These are phyloP conservation scores for Lysandra coridon DNA, from an alignment of 2,888 invertebrate species.

Conservation along the genomic window DNA sequence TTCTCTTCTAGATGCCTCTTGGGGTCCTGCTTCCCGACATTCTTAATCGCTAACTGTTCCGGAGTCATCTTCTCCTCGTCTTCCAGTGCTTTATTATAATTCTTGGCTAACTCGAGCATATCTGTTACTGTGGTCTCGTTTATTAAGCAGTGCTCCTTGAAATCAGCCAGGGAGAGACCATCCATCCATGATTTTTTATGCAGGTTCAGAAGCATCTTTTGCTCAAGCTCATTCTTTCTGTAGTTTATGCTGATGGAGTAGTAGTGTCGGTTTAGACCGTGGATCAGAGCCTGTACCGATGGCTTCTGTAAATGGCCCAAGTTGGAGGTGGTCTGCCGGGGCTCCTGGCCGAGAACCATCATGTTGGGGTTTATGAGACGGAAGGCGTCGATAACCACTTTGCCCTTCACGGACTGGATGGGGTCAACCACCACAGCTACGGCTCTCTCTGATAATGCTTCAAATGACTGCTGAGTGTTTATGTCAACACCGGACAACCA, in stretches of 20 bases:
- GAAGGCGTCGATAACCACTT: constrained; percentile 99
- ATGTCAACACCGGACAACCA: constrained; percentile 99
- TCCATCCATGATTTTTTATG: constrained; percentile 99
- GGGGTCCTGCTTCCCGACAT: constrained; percentile 99
- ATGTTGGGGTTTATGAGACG: constrained; percentile 99
- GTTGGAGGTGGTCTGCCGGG: constrained; percentile 99
- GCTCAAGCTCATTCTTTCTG: constrained; percentile 98
- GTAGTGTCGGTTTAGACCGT: constrained; percentile 98
- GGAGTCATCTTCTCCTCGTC: constrained; percentile 99
- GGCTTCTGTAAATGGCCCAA: constrained; percentile 99
- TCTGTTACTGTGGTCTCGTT: constrained; percentile 97
- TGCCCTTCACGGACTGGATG: constrained; percentile 99
- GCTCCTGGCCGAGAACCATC: constrained; percentile 99
- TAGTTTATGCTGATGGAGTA: constrained; percentile 99
- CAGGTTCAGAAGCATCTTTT: constrained; percentile 98
- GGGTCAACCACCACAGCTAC: constrained; percentile 99
- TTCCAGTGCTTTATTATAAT: constrained; percentile 98
- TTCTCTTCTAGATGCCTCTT: constrained; percentile 99
- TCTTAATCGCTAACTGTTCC: constrained; percentile 99
- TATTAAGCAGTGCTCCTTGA: constrained; percentile 94
- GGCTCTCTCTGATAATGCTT: constrained; percentile 97
- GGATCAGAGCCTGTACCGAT: constrained; percentile 99
- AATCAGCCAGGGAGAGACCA: constrained; percentile 93
- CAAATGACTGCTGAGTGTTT: constrained; percentile 99
- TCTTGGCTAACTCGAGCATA: constrained; percentile 98